Evolutionary conservation across 1,140 invertebrate genomes (phyloP), one percentile per base, ranked within the genome.

Genomic region (Hycleus cichorii): DNA sequence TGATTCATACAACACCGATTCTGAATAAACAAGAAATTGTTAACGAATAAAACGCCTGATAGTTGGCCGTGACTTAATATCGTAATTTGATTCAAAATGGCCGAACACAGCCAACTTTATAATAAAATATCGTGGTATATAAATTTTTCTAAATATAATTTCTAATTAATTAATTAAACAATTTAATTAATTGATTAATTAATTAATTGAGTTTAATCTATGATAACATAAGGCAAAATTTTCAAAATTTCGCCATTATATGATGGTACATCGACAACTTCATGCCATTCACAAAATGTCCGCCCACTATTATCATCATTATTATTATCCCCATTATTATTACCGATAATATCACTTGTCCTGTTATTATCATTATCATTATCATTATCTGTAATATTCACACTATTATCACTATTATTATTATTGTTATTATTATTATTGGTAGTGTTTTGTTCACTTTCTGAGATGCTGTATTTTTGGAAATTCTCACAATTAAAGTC

Each of bases 201-300:
- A 18, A 18, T 18, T 18, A 18, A 18, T 18, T 18, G 18, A 18
- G 18, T 59, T 59, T 48, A 93, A 82, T 93, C 90, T 77, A 91
- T 88, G 72, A 93, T 85, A 78, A 92, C 89, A 80, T 95, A 95
- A 79, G 92, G 92, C 83, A 94, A 82, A 81, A 93, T 87, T 77
- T 86, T 83, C 75, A 93, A 80, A 67, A 81, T 78, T 74, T 90
- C 86, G 69, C 79, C 85, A 75, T 81, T 80, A 69, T 80, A 87
- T 65, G 82, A 85, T 73, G 78, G 79, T 75, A 76, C 81, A 62
- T 82, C 81, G 61, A 84, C 78, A 74, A 83, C 84, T 76, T 93
- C 85, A 73, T 90, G 85, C 88, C 90, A 94, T 76, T 91, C 86
- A 59, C 83, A 79, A 81, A 93, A 94, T 51, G 57, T 57, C 26